Base-by-base conservation (phyloP, 2,113 vertebrate species). In the Microtus pennsylvanicus region DNA sequence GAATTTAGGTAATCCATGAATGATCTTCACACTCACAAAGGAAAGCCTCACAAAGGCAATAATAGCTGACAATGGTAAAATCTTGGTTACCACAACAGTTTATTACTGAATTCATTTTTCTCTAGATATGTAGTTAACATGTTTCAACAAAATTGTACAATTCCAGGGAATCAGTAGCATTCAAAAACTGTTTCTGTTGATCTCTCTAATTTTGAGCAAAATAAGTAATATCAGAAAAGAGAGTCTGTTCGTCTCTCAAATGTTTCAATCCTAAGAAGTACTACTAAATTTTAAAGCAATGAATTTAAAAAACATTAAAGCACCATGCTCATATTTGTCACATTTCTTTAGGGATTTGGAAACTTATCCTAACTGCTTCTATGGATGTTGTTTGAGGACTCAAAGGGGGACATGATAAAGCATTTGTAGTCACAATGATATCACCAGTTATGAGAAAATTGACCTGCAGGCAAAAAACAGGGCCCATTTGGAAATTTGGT, bases 31-130 rank as follows among this genome's bases (percentile, higher is more conserved):
- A 55, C 2, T 3, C 38, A 72, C 0, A 2, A 4, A 35, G 1
- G 3, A 16, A 35, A 17, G 3, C 6, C 4, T 10, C 75, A 75
- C 47, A 87, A 35, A 67, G 30, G 74, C 33, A 33, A 14, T 7
- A 2, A 21, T 3, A 5, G 19, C 19, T 2, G 35, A 38, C 22
- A n/a, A 4, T 1, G 16, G 4, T 45, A 33, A 28, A 50, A 42
- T 8, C 28, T 77, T 58, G 4, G 45, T 14, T 65, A 67, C 0
- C 30, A 2, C 30, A n/a, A 5, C 4, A n/a, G 7, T 92, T 38
- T 86, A 7, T 50, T 24, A 1, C 8, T 70, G 52, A 96, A 81
- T 72, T 28, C 9, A 47, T n/a, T 61, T 26, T 22, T 42, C 17
- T 6, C 35, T 42, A 75, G 11, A 85, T 50, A 24, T 85, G 13